A percentile compares a stretch with the other conserved stretches of the same genome.
Conservation (phyloP, 2,113 vertebrate genomes). For the Piaya cayana region DNA sequence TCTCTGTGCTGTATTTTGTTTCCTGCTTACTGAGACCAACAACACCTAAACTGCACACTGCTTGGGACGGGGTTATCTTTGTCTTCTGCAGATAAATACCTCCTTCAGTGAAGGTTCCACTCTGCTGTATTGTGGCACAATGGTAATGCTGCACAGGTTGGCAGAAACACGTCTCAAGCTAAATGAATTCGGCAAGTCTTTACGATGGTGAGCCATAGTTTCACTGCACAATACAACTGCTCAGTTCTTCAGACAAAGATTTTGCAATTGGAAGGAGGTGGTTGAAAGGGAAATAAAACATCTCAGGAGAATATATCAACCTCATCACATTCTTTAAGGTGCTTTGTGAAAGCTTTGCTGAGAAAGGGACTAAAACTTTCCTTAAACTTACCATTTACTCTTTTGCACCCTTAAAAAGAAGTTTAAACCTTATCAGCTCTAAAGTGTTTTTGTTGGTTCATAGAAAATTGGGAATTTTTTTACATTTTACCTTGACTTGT, state of each 20-base stretch:
- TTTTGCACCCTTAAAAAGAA: background rate
- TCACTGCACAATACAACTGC: background rate
- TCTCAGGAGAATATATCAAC: background rate
- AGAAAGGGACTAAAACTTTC: background rate
- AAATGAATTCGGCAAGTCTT: background rate
- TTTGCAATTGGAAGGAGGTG: background rate
- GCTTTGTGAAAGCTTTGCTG: background rate
- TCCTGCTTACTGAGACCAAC: background rate
- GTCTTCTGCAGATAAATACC: background rate
- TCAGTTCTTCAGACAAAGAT: background rate
- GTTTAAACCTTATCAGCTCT: background rate
- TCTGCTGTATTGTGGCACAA: accelerated
- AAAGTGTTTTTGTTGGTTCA: background rate
- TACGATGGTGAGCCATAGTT: background rate
- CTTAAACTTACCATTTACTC: background rate
- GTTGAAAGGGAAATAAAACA: background rate
- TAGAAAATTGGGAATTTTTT: background rate
- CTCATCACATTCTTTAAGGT: background rate
- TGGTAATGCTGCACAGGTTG: background rate
- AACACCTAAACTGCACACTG: background rate
- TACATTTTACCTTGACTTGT: background rate
- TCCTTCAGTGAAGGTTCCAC: background rate
- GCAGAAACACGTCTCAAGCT: background rate
- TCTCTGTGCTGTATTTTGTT: background rate
- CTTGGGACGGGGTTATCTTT: background rate